Conservation (phyloP, 1,140 invertebrate genomes). For the Sitobion miscanthi region DNA sequence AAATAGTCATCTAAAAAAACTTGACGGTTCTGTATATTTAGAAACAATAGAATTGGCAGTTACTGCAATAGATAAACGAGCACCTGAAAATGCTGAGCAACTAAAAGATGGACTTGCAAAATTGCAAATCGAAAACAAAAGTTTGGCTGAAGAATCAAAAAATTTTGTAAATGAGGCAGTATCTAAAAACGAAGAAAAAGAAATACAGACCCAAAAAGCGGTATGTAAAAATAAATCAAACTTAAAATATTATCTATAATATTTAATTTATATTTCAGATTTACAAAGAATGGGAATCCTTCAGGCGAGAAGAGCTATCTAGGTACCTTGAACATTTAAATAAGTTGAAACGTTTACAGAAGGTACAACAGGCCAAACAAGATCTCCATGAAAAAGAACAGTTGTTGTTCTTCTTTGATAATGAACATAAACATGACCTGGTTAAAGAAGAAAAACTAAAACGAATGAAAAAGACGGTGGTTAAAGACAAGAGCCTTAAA, state of each 20-base stretch:
- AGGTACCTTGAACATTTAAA: slow-evolving; percentile 67
- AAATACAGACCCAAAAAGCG: slow-evolving; percentile 39
- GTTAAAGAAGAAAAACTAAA: slow-evolving; percentile 67
- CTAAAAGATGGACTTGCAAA: background rate
- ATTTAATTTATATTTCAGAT: slow-evolving; percentile 62
- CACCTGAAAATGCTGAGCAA: slow-evolving; percentile 60
- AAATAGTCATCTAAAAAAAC: slow-evolving; percentile 63
- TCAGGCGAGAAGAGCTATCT: slow-evolving; percentile 63
- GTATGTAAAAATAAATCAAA: slow-evolving; percentile 30
- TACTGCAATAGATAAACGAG: slow-evolving; percentile 18
- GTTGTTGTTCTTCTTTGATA: slow-evolving; percentile 79
- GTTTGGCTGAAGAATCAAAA: slow-evolving; percentile 31
- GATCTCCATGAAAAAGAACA: slow-evolving; percentile 69
- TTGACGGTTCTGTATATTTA: slow-evolving; percentile 58
- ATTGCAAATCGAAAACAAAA: slow-evolving; percentile 28
- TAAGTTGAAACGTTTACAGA: slow-evolving; percentile 65
- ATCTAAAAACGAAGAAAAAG: slow-evolving; percentile 29
- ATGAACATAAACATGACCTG: slow-evolving; percentile 76
- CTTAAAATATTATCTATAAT: background rate
- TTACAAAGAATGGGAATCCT: slow-evolving; percentile 68
- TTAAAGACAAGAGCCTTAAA: slow-evolving; percentile 43
- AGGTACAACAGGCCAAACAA: slow-evolving; percentile 69
- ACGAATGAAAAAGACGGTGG: slow-evolving; percentile 42
- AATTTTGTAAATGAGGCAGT: slow-evolving; percentile 33
- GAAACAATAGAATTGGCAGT: slow-evolving; percentile 59